phyloP scores from a whole-genome alignment of 2,888 invertebrate species.

The Chrysomela aeneicollis region DNA sequence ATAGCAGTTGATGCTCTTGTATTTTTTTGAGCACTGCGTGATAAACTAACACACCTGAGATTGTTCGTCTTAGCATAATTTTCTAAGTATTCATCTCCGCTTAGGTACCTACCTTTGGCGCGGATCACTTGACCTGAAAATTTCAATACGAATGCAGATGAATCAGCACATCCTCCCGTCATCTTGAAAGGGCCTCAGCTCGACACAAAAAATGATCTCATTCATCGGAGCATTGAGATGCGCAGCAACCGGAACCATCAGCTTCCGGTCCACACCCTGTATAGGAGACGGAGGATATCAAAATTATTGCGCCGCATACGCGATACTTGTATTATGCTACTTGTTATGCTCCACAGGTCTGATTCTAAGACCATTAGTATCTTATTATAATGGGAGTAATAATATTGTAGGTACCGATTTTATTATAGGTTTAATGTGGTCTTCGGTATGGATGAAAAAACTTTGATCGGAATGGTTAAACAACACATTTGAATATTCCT shows the following conservation, averaged over 20 bases:
- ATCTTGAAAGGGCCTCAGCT: not conserved
- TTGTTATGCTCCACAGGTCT: slow-evolving; percentile 47
- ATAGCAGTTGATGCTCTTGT: too few species aligned
- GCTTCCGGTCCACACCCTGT: slow-evolving; percentile 57
- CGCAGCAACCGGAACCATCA: slow-evolving; percentile 58
- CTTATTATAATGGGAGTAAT: slow-evolving; percentile 8
- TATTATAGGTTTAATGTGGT: too few species aligned
- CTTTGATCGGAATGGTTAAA: too few species aligned
- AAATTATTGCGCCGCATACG: slow-evolving; percentile 46
- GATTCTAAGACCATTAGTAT: slow-evolving; percentile 7
- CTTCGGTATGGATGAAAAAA: too few species aligned
- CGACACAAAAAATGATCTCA: slow-evolving; percentile 26
- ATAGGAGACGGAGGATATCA: slow-evolving; percentile 46
- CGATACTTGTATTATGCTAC: slow-evolving; percentile 47
- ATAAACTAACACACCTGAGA: too few species aligned
- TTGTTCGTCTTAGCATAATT: too few species aligned
- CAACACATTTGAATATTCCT: too few species aligned
- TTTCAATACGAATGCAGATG: slow-evolving; percentile 5
- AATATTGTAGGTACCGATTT: too few species aligned
- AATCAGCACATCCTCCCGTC: not conserved
- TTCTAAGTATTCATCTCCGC: too few species aligned
- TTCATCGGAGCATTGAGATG: slow-evolving; percentile 54
- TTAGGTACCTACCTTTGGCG: not conserved
- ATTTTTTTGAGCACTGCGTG: too few species aligned
- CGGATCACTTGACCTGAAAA: not conserved